Percentiles rank a stretch among this genome's conserved stretches.
phyloP scores from a whole-genome alignment of 2,113 vertebrate species.

The Malaclemys terrapin region DNA sequence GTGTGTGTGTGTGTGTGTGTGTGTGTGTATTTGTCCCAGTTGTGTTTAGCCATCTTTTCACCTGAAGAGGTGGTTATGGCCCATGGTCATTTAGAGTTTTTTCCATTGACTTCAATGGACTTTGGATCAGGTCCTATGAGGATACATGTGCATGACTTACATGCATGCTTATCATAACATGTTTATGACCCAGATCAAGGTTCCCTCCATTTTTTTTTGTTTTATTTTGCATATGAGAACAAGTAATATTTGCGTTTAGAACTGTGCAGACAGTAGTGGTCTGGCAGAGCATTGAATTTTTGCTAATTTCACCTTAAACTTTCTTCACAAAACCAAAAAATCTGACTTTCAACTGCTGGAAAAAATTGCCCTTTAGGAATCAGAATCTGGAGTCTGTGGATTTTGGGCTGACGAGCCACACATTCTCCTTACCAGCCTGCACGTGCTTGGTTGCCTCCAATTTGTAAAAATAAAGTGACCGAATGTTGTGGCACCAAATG shows the following conservation, averaged over 20 bases:
- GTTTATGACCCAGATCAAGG: neutral
- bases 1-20: neutral
- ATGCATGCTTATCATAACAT: too few relatives aligned
- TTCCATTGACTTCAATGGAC: neutral
- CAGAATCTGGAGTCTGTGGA: neutral
- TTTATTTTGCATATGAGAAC: neutral
- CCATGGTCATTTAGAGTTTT: neutral
- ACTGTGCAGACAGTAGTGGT: neutral
- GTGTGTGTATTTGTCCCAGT: neutral
- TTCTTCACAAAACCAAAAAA: neutral
- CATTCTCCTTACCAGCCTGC: neutral
- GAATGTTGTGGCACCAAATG: neutral
- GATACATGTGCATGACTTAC: neutral
- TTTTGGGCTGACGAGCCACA: neutral
- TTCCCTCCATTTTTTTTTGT: neutral
- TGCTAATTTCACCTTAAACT: neutral
- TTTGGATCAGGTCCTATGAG: neutral
- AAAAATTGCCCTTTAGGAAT: neutral
- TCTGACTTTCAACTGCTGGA: neutral
- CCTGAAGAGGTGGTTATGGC: slow-evolving; percentile 17
- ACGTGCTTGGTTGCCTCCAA: neutral
- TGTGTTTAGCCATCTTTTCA: slow-evolving; percentile 46
- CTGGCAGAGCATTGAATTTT: neutral
- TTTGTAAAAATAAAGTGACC: neutral
- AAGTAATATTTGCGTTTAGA: neutral